Evolutionary conservation across 30 jellyfish, hydroid and myxozoan species (phyloP).

Genomic region (Rhopilema esculentum): DNA sequence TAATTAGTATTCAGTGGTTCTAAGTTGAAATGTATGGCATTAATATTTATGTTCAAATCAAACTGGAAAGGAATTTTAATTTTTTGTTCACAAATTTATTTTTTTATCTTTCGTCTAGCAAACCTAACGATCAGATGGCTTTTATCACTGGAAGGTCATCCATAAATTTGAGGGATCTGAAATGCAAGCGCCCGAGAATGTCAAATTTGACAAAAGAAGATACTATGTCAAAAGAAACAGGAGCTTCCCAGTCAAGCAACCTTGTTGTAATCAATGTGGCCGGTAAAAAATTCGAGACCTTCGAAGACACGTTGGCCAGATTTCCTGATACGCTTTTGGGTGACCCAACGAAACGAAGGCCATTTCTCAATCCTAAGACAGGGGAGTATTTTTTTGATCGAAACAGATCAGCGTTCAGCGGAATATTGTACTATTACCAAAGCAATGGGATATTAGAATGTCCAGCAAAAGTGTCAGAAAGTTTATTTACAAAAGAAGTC

Average conservation of each 20-base stretch:
- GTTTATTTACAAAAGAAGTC: slow-evolving; percentile 91
- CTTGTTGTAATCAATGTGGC: slow-evolving; percentile 69
- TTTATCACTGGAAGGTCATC: slow-evolving; percentile 44
- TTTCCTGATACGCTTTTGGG: slow-evolving; percentile 95
- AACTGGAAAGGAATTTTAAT: no score
- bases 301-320: slow-evolving; percentile 84
- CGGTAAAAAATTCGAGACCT: slow-evolving; percentile 90
- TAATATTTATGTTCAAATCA: neutral
- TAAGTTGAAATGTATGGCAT: neutral
- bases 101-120: neutral
- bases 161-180: slow-evolving; percentile 25
- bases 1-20: neutral
- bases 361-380: slow-evolving; percentile 72
- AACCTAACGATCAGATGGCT: slow-evolving; percentile 36
- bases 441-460: slow-evolving; percentile 87
- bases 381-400: slow-evolving; percentile 95
- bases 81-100: neutral
- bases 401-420: slow-evolving; percentile 90
- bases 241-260: slow-evolving; percentile 28
- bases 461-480: slow-evolving; percentile 93
- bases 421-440: slow-evolving; percentile 87
- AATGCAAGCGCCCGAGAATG: slow-evolving; percentile 35
- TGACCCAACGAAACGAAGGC: slow-evolving; percentile 82
- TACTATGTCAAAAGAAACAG: neutral
- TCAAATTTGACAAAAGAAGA: slow-evolving; percentile 28